Evolutionary conservation across 2,888 invertebrate genomes (phyloP), one percentile per base, ranked within the genome.

Genomic region (Biston stratarius): DNA sequence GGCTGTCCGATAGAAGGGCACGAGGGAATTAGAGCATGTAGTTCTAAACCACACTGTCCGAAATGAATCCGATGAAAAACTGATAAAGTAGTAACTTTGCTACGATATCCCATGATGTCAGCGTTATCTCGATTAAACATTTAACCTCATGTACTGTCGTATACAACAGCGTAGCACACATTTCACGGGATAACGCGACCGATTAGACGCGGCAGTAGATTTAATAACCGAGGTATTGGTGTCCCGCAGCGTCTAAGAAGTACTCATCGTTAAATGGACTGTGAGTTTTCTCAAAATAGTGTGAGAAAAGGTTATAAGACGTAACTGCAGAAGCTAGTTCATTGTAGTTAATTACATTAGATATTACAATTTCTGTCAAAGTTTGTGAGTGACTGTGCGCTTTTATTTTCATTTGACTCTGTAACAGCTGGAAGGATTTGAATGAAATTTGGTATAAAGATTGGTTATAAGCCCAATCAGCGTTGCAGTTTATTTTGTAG

Each of bases 161-260:
- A 34, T 38, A 49, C 56, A 70, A 76, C 81, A 77, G 77, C 73
- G 69, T 73, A 77, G 74, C 77, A 75, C 77, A 79, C 78, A 84
- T 83, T 84, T 81, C 78, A 84, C 79, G 78, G 82, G 74, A 69
- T 78, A 81, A 78, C 77, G 70, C 73, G 75, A 74, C 77, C 80
- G 83, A 87, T 88, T 87, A 80, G 86, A 77, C 72, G 75, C 74
- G 81, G 83, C 74, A 75, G 82, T 87, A 84, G 84, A 84, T 82
- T 83, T 83, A 82, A 85, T 82, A 84, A 78, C 82, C 84, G 74
- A 78, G 71, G 74, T 79, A 83, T 84, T 81, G 81, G 77, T 74
- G 79, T 64, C 73, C 73, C 82, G 76, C 72, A 70, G 70, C 60
- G 72, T 66, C 73, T 71, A 74, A 80, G 64, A 62, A 47, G 67